Evolutionary conservation across 2,888 invertebrate species (phyloP).

Genomic region (Anodontia alba): DNA sequence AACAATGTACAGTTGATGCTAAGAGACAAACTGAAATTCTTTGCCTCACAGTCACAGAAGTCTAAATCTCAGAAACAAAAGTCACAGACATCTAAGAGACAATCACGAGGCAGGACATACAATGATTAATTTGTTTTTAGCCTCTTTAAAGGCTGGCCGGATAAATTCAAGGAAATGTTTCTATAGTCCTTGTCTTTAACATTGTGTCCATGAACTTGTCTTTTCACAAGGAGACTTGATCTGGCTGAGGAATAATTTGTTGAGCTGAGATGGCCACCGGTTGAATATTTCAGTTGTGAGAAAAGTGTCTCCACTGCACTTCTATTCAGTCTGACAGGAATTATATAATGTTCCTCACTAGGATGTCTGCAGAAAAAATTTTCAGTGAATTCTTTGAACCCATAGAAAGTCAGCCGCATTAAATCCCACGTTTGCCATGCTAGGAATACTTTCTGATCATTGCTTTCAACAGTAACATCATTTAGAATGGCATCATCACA

Average conservation of each 20-base stretch:
- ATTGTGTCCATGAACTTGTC: background rate
- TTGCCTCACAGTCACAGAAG: no score
- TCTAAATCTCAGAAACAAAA: no score
- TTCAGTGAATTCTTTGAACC: background rate
- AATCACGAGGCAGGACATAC: no score
- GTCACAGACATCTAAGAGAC: no score
- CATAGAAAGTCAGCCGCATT: background rate
- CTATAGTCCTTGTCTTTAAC: background rate
- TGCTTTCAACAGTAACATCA: background rate
- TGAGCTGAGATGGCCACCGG: background rate
- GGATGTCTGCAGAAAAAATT: background rate
- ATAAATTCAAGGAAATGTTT: background rate
- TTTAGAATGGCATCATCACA: background rate
- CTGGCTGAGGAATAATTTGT: background rate
- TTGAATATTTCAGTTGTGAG: background rate
- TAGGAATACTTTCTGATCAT: background rate
- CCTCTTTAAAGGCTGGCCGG: background rate
- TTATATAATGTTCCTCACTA: background rate
- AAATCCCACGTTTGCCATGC: slow-evolving; percentile 4
- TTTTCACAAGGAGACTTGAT: background rate
- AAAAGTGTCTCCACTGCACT: background rate
- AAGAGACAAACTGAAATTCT: background rate
- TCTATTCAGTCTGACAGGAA: background rate
- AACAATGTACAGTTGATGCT: background rate
- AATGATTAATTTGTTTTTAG: background rate